Conservation (phyloP, 2,113 vertebrate genomes). For the Sceloporus tristichus region DNA sequence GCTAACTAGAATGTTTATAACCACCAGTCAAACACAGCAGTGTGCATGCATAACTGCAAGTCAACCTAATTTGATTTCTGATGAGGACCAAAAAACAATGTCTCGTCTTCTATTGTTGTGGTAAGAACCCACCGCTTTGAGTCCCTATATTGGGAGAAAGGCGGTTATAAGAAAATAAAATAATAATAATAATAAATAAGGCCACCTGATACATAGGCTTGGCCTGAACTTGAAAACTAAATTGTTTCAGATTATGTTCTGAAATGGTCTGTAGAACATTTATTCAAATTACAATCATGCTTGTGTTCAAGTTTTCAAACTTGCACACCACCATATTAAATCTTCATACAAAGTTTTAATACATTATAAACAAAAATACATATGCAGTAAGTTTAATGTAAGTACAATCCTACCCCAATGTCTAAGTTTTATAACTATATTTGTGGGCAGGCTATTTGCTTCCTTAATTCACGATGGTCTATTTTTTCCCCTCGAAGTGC, state of each 20-base stretch:
- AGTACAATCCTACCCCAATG: background rate
- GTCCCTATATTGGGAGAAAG: too few relatives aligned
- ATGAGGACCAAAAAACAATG: background rate
- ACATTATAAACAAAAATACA: background rate
- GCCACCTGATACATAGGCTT: too few relatives aligned
- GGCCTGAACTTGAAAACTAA: background rate
- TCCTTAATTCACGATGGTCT: constrained; percentile 29
- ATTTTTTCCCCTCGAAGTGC: background rate
- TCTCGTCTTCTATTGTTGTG: too few relatives aligned
- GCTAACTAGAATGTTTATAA: background rate
- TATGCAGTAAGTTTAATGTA: constrained; percentile 7
- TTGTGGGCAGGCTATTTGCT: background rate
- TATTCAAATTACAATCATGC: constrained; percentile 3
- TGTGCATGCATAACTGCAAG: background rate
- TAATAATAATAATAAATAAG: too few relatives aligned
- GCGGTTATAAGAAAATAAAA: too few relatives aligned
- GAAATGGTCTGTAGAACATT: background rate
- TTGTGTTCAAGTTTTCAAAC: background rate
- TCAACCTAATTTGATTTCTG: too few relatives aligned
- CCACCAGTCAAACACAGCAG: background rate
- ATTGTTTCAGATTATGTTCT: background rate
- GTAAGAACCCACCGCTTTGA: too few relatives aligned
- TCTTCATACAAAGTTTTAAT: background rate
- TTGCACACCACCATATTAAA: background rate
- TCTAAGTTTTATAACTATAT: background rate